Evolutionary conservation across 2,888 invertebrate species (phyloP).

Genomic region (Euplexia lucipara): DNA sequence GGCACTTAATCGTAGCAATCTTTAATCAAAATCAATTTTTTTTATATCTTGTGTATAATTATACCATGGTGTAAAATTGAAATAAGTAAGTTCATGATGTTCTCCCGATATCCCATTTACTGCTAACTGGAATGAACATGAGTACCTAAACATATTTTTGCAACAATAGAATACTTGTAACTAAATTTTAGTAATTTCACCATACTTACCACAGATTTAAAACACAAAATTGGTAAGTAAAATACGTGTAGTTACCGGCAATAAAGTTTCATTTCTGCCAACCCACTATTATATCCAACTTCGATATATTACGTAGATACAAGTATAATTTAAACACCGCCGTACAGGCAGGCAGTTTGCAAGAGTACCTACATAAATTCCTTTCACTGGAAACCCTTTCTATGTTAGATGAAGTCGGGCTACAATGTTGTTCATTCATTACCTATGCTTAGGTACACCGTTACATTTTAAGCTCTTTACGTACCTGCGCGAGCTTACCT

Average conservation of each 20-base stretch:
- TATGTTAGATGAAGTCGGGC: conserved; percentile 58
- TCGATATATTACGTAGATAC: conserved; percentile 41
- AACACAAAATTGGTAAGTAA: conserved; percentile 39
- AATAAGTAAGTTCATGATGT: background rate
- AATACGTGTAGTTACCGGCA: conserved; percentile 8
- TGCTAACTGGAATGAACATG: background rate
- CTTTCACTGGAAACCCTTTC: conserved; percentile 69
- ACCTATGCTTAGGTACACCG: conserved; percentile 61
- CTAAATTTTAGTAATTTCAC: background rate
- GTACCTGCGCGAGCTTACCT: conserved; percentile 47
- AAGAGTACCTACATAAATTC: conserved; percentile 72
- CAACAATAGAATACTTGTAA: background rate
- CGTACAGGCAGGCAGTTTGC: conserved; percentile 52
- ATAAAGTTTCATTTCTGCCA: conserved; percentile 29
- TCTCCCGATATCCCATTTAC: background rate
- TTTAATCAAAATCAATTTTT: background rate
- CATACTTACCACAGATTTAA: conserved; percentile 32
- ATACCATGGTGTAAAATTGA: background rate
- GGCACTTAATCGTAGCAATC: conserved; percentile 1
- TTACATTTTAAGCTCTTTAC: conserved; percentile 63
- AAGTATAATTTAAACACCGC: conserved; percentile 60
- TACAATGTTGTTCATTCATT: conserved; percentile 66
- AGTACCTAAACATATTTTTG: background rate
- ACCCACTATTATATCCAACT: conserved; percentile 37
- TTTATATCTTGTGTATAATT: too few species aligned